Percentiles rank a stretch among this genome's conserved stretches.
These are phyloP conservation scores for Archips xylosteana DNA, from an alignment of 2,888 invertebrate genomes.

Conservation along the genomic window DNA sequence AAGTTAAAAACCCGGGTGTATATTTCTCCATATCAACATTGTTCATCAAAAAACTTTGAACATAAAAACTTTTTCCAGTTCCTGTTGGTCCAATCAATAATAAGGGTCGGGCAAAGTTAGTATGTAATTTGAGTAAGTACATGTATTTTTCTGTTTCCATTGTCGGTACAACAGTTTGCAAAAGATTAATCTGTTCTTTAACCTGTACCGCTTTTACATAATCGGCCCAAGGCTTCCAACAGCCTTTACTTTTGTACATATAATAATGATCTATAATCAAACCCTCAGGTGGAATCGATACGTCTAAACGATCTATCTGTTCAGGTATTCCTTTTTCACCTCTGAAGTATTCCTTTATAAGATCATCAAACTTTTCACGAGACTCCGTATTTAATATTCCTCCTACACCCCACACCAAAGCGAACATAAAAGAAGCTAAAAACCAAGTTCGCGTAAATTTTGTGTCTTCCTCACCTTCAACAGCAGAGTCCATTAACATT, in stretches of 20 bases:
- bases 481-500: slow-evolving; percentile 91
- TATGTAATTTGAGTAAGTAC: slow-evolving; percentile 90
- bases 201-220: slow-evolving; percentile 84
- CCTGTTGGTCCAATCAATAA: slow-evolving; percentile 94
- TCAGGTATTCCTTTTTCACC: slow-evolving; percentile 74
- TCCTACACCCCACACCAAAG: slow-evolving; percentile 94
- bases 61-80: slow-evolving; percentile 94
- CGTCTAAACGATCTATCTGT: slow-evolving; percentile 88
- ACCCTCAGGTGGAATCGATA: slow-evolving; percentile 91
- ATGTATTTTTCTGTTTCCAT: slow-evolving; percentile 94
- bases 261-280: slow-evolving; percentile 93
- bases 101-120: slow-evolving; percentile 88
- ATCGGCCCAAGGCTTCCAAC: slow-evolving; percentile 95
- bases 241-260: slow-evolving; percentile 92
- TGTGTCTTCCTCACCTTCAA: slow-evolving; percentile 89
- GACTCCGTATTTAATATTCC: slow-evolving; percentile 92
- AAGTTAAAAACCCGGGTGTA: slow-evolving; percentile 92
- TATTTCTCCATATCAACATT: slow-evolving; percentile 88
- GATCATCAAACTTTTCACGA: slow-evolving; percentile 88
- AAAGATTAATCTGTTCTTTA: slow-evolving; percentile 87
- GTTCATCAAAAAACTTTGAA: slow-evolving; percentile 90
- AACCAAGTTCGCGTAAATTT: slow-evolving; percentile 90
- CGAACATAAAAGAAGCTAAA: slow-evolving; percentile 90
- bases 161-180: slow-evolving; percentile 93
- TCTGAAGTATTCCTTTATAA: slow-evolving; percentile 82